Evolutionary conservation across 2,888 invertebrate species (phyloP), one percentile per base, ranked within the genome.

Genomic region (Philonicus albiceps): DNA sequence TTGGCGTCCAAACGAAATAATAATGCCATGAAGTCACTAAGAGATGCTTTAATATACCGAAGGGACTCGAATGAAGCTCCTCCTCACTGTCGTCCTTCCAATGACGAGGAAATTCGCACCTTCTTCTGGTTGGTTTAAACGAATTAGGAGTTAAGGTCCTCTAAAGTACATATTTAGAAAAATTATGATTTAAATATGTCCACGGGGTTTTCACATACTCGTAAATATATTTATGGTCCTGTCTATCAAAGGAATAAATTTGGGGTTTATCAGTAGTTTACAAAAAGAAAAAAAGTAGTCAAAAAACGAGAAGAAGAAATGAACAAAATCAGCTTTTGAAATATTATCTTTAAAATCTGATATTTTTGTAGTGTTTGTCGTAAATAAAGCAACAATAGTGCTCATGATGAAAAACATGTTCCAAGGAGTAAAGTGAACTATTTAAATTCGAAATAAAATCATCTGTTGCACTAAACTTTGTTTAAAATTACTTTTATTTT

Each of bases 61-160:
- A 91, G 89, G 3, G 89, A 90, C 49, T 90, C 90, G 4, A 92
- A 93, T 84, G 93, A 93, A 88, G 93, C 93, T 19, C 91, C 91
- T 8, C 94, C 94, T 0, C 95, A 96, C 91, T 95, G 95, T 91
- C 94, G 95, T 88, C 96, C 96, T 1, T 95, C 95, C 0, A 94
- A 94, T 86, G 94, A 94, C 86, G 93, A 94, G 37, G 96, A 96
- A 91, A 93, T 95, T 78, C 92, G 94, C 0, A 94, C 93, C 30
- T 92, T 92, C 88, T 92, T 92, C 87, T 92, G 92, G 92, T 89
- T 92, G 84, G 76, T 37, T 31, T 34, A 37, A 37, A 1, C 11
- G 3, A 43, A 43, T 43, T 43, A 43, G 11, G 4, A 16, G 16
- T 43, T 43, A 11, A 8, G 40, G 13, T 13, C 3, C 40, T 13